Conservation (phyloP, 2,113 vertebrate species). For the Isichthys henryi region DNA sequence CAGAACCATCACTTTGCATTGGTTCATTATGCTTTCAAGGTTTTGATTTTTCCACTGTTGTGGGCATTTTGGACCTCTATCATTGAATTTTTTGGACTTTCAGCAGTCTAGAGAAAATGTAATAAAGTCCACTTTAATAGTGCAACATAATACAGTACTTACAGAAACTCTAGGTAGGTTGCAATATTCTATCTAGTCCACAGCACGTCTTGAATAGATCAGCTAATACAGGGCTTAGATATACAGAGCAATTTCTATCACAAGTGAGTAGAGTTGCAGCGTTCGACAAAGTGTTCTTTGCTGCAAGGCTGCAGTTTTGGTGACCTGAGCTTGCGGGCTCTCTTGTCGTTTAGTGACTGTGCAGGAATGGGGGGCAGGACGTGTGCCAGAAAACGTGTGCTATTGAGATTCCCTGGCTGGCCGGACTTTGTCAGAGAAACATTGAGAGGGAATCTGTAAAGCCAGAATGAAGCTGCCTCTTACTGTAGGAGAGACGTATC, state of each 20-base stretch:
- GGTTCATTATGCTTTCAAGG: not conserved
- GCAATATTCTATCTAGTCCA: not conserved
- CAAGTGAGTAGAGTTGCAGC: not conserved
- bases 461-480: not conserved
- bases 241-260: not conserved
- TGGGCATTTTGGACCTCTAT: not conserved
- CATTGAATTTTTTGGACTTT: not conserved
- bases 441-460: not conserved
- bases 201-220: not conserved
- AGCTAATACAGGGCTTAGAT: not conserved
- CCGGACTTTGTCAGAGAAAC: not conserved
- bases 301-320: not conserved
- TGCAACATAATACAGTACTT: not conserved
- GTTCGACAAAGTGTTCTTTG: not conserved
- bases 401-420: not conserved
- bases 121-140: not conserved
- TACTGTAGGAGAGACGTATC: not conserved
- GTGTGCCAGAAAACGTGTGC: not conserved
- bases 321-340: not conserved
- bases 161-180: not conserved
- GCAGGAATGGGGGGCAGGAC: not conserved
- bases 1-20: not conserved
- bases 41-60: not conserved
- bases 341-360: not conserved
- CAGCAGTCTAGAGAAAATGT: not conserved